Evolutionary conservation across 2,888 invertebrate species (phyloP).

Genomic region (Watsonalla binaria): DNA sequence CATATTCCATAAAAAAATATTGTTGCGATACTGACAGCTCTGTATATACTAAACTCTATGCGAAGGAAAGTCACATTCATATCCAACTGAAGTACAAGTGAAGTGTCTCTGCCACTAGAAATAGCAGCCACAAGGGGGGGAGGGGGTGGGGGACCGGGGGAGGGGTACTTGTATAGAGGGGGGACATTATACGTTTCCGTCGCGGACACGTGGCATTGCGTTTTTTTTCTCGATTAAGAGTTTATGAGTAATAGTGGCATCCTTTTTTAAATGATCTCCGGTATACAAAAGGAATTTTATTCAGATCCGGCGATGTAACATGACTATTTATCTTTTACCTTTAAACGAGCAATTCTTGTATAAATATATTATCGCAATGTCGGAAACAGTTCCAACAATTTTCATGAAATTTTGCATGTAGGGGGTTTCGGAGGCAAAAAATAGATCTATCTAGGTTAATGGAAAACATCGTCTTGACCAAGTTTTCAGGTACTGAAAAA

Average conservation of each 20-base stretch:
- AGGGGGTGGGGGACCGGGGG: constrained; percentile 16
- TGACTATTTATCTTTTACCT: too few species aligned
- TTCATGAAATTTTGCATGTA: too few species aligned
- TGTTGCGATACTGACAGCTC: too few species aligned
- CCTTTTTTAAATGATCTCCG: neutral
- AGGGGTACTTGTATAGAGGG: constrained; percentile 9
- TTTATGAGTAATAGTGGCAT: constrained; percentile 1
- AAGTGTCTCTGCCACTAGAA: constrained; percentile 68
- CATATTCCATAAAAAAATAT: too few species aligned
- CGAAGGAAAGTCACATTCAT: constrained; percentile 48
- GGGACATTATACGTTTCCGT: constrained; percentile 46
- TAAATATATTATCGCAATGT: too few species aligned
- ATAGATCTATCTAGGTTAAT: too few species aligned
- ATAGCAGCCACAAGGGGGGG: constrained; percentile 44
- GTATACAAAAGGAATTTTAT: neutral
- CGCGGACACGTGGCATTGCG: constrained; percentile 53
- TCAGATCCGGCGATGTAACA: neutral
- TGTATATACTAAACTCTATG: constrained; percentile 31
- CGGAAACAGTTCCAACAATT: too few species aligned
- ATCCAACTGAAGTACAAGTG: constrained; percentile 55
- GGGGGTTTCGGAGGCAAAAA: too few species aligned
- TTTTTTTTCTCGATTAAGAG: constrained; percentile 25
- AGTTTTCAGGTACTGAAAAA: too few species aligned
- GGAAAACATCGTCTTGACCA: too few species aligned
- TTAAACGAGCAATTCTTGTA: too few species aligned